phyloP scores from a whole-genome alignment of 2,797 vertebrate species.

The Delichon dasypus region DNA sequence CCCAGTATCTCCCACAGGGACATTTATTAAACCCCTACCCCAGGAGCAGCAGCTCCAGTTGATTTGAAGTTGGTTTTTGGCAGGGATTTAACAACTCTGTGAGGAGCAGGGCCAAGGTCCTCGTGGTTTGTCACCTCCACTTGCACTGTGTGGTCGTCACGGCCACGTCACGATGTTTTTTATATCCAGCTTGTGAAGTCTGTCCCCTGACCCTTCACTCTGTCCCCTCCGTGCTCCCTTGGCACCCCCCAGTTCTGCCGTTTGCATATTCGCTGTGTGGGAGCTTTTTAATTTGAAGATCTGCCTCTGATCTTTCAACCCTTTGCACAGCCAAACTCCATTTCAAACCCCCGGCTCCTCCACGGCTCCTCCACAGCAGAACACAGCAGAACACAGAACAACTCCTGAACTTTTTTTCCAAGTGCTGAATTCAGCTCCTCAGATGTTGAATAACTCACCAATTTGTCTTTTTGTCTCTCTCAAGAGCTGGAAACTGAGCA shows the following conservation, averaged over 20 bases:
- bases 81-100: background rate
- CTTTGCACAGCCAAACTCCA: background rate
- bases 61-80: background rate
- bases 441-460: background rate
- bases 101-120: background rate
- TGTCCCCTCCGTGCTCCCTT: accelerated
- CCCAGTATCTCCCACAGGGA: background rate
- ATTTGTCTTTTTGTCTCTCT: background rate
- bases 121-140: background rate
- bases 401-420: background rate
- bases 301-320: background rate
- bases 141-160: background rate
- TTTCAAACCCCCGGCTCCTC: background rate
- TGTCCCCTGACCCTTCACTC: background rate
- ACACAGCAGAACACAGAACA: too few species aligned
- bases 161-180: background rate
- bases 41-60: background rate
- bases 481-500: background rate
- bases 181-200: background rate
- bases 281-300: background rate
- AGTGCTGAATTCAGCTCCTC: background rate
- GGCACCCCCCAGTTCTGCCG: background rate
- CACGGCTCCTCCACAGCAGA: background rate
- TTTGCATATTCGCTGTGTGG: accelerated
- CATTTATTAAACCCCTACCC: background rate